Base-by-base conservation (phyloP, 2,113 vertebrate genomes). In the Formicarius rufipectus region DNA sequence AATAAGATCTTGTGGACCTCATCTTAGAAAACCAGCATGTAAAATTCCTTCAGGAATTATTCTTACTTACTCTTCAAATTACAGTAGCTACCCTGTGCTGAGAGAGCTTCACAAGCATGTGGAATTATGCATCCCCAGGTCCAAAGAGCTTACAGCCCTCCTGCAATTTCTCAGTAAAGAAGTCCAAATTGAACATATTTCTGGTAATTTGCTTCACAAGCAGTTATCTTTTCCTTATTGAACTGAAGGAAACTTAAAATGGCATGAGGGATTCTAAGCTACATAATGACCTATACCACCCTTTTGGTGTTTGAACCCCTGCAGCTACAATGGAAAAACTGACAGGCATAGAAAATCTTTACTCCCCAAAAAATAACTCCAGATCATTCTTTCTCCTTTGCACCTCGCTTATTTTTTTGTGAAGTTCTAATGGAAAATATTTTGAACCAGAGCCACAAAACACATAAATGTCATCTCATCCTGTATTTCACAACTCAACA, bases 11-110 rank as follows among this genome's bases (percentile, higher is more conserved):
- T 53, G 39, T 64, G 47, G 37, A 63, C 79, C 42, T 84, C 62
- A 28, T 82, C 16, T 90, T 73, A 80, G 72, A 49, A 72, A 89
- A 74, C 55, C 64, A 60, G 42, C 25, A 6, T 40, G 73, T 72
- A 90, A 91, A 77, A 91, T 95, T 77, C 83, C 85, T 90, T 66
- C 55, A 73, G 87, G 92, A 89, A 67, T 93, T 86, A 78, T 53
- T 93, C 89, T 95, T 92, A 95, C 92, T 86, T 81, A 62, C 47
- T 87, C 24, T 81, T 95, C 87, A 50, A 85, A 92, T 95, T 95
- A 74, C 74, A 78, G 80, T 71, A 79, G 71, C 71, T 93, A 49
- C 71, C 35, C 60, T 83, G 62, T n/a, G 58, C 63, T 28, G 56
- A 83, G 56, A 83, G 56, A 93, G 60, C 47, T 95, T 82, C 58